Percentiles rank a stretch among this genome's conserved stretches.
Conservation (phyloP, 2,797 vertebrate species). For the Melanotaenia nigrans region DNA sequence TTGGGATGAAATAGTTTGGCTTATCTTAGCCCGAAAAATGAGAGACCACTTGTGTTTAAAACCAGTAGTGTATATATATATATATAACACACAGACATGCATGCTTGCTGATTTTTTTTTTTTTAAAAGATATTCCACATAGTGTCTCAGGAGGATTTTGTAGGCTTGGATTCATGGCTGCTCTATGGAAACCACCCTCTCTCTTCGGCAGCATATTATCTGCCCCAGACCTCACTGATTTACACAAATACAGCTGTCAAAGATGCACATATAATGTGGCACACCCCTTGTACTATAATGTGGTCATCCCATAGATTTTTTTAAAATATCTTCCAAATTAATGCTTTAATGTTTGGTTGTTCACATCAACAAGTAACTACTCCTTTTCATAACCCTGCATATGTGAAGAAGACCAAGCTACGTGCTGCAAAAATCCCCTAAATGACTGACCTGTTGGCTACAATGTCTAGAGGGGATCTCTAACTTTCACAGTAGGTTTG, state of each 20-base stretch:
- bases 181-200: conserved; percentile 84
- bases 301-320: not conserved
- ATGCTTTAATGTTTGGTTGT: not conserved
- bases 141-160: conserved; percentile 74
- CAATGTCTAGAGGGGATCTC: conserved; percentile 48
- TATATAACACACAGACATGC: not conserved
- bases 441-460: conserved; percentile 60
- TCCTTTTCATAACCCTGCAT: conserved; percentile 21
- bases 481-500: conserved; percentile 34
- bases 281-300: not conserved
- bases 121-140: conserved; percentile 44
- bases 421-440: conserved; percentile 34
- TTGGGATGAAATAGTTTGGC: not conserved
- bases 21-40: conserved; percentile 1
- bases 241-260: conserved; percentile 35
- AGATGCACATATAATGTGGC: conserved; percentile 8
- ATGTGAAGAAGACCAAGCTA: conserved; percentile 18
- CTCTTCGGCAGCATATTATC: conserved; percentile 52
- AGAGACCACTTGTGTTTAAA: conserved; percentile 22
- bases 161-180: conserved; percentile 71
- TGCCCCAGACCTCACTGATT: conserved; percentile 35
- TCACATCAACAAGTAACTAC: not conserved
- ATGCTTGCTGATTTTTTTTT: conserved; percentile 49
- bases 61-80: conserved; percentile 8
- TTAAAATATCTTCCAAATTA: not conserved